phyloP scores from a whole-genome alignment of 1,140 invertebrate species.

The Dolichoris vasculosae region DNA sequence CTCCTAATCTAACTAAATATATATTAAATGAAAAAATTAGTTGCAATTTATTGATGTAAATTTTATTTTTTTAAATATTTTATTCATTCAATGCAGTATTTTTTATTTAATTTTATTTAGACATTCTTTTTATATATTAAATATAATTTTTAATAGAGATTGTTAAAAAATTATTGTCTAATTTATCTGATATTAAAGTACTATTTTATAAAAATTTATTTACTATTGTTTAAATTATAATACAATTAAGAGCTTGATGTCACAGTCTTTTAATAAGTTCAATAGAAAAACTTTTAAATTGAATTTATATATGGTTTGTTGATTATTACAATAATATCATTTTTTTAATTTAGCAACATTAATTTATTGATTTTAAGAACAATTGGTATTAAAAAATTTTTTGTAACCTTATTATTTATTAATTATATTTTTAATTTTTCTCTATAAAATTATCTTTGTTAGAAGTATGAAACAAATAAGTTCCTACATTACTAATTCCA shows the following conservation, averaged over 20 bases:
- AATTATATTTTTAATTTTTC: not conserved
- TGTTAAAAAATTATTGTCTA: not conserved
- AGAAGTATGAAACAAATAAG: not conserved
- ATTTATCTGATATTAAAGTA: not conserved
- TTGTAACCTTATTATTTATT: not conserved
- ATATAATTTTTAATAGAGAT: not conserved
- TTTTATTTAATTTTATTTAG: not conserved
- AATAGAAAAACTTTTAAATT: not conserved
- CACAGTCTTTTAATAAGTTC: not conserved
- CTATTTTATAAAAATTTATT: not conserved
- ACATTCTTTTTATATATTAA: too few species aligned
- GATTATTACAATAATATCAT: not conserved
- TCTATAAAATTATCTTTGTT: slow-evolving; percentile 4
- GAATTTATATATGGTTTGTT: not conserved
- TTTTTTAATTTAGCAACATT: not conserved
- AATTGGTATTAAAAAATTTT: not conserved
- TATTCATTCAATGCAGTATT: not conserved
- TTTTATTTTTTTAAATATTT: not conserved
- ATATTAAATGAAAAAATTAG: not conserved
- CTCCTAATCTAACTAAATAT: not conserved
- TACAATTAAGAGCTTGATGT: not conserved
- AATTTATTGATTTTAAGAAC: not conserved
- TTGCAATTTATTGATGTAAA: not conserved
- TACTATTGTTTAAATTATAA: not conserved
- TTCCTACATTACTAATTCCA: slow-evolving; percentile 25